phyloP scores from a whole-genome alignment of 2,797 vertebrate genomes.

The Coluber constrictor region DNA sequence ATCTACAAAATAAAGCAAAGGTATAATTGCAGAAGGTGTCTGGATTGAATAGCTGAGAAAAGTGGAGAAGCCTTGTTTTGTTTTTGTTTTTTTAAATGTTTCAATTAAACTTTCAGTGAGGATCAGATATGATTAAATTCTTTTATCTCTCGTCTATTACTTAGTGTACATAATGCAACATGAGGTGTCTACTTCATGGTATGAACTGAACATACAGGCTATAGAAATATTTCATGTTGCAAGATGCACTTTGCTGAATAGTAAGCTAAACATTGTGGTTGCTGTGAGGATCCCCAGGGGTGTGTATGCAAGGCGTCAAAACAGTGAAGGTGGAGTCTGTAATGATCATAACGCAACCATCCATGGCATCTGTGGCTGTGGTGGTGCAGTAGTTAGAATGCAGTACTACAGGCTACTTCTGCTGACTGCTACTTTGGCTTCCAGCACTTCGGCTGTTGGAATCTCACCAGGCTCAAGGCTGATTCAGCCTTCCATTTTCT shows the following conservation, averaged over 20 bases:
- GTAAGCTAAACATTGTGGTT: background rate
- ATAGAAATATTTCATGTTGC: background rate
- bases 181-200: background rate
- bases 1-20: slow-evolving; percentile 35
- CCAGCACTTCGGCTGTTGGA: no score
- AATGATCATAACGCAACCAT: background rate
- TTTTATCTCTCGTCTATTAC: background rate
- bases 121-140: slow-evolving; percentile 31
- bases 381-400: background rate
- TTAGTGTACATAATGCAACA: slow-evolving; percentile 1
- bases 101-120: slow-evolving; percentile 27
- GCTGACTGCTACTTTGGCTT: no score
- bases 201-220: background rate
- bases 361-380: background rate
- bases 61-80: slow-evolving; percentile 39
- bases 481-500: no score
- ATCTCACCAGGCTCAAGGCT: no score
- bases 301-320: background rate
- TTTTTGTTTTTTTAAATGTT: background rate
- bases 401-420: no score
- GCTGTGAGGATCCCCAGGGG: background rate
- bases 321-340: background rate
- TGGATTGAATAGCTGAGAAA: slow-evolving; percentile 18
- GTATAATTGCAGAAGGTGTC: slow-evolving; percentile 1
- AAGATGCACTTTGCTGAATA: background rate